Conservation (phyloP, 2,797 vertebrate genomes). For the Australoheros facetus region DNA sequence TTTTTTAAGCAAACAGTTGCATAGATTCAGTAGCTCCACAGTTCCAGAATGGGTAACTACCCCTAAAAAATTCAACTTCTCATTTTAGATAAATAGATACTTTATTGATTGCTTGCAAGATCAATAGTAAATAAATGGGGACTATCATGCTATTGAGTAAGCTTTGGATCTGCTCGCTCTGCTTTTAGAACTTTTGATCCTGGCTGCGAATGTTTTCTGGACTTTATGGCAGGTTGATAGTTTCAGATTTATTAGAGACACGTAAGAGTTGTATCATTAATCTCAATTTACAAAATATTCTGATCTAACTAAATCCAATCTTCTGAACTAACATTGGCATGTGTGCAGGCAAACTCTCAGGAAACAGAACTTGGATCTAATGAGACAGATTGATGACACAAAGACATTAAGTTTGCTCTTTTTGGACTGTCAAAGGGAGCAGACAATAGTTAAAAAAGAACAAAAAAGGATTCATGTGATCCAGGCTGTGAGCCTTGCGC, state of each 20-base stretch:
- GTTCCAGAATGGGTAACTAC: not conserved
- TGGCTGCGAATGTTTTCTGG: rapidly evolving
- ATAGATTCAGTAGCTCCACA: not conserved
- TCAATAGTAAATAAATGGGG: not conserved
- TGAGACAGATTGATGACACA: not conserved
- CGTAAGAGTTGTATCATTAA: not conserved
- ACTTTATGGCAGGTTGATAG: not conserved
- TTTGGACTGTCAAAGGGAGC: not conserved
- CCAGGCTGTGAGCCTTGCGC: not conserved
- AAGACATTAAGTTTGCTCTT: not conserved
- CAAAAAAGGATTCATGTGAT: not conserved
- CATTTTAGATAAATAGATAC: not conserved
- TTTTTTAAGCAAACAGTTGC: not conserved
- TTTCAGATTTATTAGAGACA: not conserved
- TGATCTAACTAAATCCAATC: not conserved
- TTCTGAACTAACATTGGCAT: not conserved
- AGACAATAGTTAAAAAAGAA: not conserved
- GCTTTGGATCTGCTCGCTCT: not conserved
- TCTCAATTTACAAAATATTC: not conserved
- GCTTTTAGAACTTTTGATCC: not conserved
- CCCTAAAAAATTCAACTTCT: not conserved
- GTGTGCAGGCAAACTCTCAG: not conserved
- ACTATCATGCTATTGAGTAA: too few relatives aligned
- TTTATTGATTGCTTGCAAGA: too few relatives aligned
- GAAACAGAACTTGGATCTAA: not conserved